Evolutionary conservation across 2,797 vertebrate genomes (phyloP).

Genomic region (Pitangus sulphuratus): DNA sequence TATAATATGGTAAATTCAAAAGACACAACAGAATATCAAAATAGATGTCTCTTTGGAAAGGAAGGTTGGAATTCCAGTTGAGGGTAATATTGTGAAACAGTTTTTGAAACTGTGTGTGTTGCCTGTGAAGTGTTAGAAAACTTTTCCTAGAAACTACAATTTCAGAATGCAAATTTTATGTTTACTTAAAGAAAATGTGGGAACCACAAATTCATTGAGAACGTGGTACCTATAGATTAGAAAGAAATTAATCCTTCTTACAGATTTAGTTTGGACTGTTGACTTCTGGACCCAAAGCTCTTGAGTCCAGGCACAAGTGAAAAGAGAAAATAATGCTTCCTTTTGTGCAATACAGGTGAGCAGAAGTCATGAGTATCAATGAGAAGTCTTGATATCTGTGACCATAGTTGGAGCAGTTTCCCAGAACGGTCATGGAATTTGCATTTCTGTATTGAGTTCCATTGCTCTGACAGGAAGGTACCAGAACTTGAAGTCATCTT

Average conservation of each 20-base stretch:
- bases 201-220: neutral
- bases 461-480: neutral
- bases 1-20: neutral
- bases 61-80: neutral
- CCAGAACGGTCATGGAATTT: neutral
- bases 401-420: neutral
- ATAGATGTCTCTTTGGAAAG: neutral
- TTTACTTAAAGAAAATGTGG: too few relatives aligned
- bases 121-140: neutral
- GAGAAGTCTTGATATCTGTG: neutral
- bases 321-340: neutral
- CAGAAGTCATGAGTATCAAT: neutral
- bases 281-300: neutral
- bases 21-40: neutral
- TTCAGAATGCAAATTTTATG: neutral
- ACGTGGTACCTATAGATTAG: neutral
- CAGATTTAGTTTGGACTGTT: neutral
- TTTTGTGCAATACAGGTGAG: neutral
- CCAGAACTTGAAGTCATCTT: neutral
- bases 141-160: neutral
- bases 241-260: neutral
- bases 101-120: neutral
- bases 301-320: neutral
- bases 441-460: neutral
- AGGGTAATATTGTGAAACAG: neutral